Base-by-base conservation (phyloP, 2,888 invertebrate species). In the Synergus itoensis region DNA sequence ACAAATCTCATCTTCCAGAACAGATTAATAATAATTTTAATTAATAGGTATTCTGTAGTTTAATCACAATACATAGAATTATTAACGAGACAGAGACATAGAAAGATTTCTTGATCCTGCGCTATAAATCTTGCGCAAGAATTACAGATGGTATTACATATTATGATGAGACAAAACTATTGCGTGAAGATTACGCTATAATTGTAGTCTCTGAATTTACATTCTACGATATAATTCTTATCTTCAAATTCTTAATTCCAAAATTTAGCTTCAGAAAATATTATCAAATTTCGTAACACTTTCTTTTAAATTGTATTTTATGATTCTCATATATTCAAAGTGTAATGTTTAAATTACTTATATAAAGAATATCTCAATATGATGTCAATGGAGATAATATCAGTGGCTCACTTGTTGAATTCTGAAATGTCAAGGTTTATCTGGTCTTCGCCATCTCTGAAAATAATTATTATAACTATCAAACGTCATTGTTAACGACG, bases 341-440 rank as follows among this genome's bases (percentile, higher is more conserved):
- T 62, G 14, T 12, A 28, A 28, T 21, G 21, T 62, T 62, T 14
- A 28, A 62, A 28, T 62, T 28, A 14, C 28, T 62, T 28, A 62
- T 12, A 12, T 62, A 62, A 62, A 62, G 14, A 62, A 28, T 62
- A 62, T 62, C 14, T 28, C 4, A 62, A 62, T 62, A 62, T 21
- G 14, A 62, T 62, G 28, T 12, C 28, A 62, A 62, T 62, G 4
- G 12, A 62, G 62, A 69, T 69, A 21, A 28, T 43, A 69, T 69
- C 69, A 14, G 48, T 69, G 43, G 45, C 28, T 69, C 14, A 45
- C 21, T 69, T 69, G 18, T 21, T 69, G 62, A 69, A 69, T 48
- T 69, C 43, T 48, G 43, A 69, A 69, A 69, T 69, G 69, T 69
- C 69, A 69, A 69, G 69, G 69, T 45, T 69, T 12, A 21, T 21